Conservation (phyloP, 1,140 invertebrate species). For the Drosophila tsacasi region DNA sequence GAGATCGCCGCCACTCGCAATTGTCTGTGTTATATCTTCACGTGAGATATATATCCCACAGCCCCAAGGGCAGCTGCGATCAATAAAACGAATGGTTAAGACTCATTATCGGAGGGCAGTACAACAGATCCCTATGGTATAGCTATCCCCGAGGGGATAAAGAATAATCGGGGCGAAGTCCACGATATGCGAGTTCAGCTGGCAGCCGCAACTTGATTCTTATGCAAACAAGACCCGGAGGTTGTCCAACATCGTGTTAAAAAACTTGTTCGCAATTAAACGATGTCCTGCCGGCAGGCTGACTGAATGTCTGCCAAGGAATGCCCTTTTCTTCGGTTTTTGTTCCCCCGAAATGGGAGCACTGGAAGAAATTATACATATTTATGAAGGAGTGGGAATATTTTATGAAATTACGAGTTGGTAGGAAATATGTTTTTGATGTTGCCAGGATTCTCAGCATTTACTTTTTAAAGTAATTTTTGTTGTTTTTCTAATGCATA, state of each 20-base stretch:
- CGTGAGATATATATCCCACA: conserved; percentile 19
- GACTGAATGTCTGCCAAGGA: conserved; percentile 70
- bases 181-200: conserved; percentile 48
- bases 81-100: conserved; percentile 79
- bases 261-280: conserved; percentile 85
- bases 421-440: background rate
- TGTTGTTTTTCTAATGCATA: background rate
- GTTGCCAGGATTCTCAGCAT: background rate
- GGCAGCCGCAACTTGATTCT: conserved; percentile 58
- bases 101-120: conserved; percentile 68
- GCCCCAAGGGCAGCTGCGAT: conserved; percentile 75
- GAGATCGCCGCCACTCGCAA: conserved; percentile 51
- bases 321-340: conserved; percentile 11
- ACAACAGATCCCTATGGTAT: conserved; percentile 4
- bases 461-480: background rate
- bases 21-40: conserved; percentile 17
- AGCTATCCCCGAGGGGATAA: conserved; percentile 19
- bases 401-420: background rate
- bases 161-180: conserved; percentile 64
- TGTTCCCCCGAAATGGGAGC: background rate
- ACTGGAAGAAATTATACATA: conserved; percentile 11
- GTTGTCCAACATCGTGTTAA: conserved; percentile 85
- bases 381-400: background rate
- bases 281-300: conserved; percentile 84
- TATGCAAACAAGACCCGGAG: conserved; percentile 74